phyloP scores from a whole-genome alignment of 2,888 invertebrate species.

The Bombylius major region DNA sequence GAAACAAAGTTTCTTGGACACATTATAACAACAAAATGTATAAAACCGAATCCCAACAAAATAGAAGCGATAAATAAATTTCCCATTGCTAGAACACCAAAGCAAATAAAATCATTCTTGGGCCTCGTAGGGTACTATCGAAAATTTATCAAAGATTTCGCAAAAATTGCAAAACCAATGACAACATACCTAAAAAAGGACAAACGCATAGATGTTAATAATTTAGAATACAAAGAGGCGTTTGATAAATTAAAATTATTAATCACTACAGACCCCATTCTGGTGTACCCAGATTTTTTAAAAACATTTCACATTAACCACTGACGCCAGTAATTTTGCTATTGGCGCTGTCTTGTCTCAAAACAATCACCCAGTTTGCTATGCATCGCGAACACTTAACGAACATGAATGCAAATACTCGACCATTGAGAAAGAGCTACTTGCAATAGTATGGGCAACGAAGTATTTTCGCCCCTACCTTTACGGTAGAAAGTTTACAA shows the following conservation, averaged over 20 bases:
- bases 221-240: constrained; percentile 12
- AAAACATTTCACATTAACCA: constrained; percentile 20
- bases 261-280: constrained; percentile 9
- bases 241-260: constrained; percentile 3
- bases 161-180: constrained; percentile 4
- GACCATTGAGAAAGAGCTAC: constrained; percentile 24
- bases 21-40: constrained; percentile 19
- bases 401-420: constrained; percentile 17
- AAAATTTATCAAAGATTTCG: constrained; percentile 4
- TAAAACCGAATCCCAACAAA: constrained; percentile 16
- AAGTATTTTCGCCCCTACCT: constrained; percentile 27
- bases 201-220: constrained; percentile 11
- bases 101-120: constrained; percentile 10
- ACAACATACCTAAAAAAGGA: constrained; percentile 6
- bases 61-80: background rate
- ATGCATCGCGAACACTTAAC: constrained; percentile 18
- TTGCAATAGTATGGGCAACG: constrained; percentile 22
- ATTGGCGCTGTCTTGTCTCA: constrained; percentile 20
- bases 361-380: constrained; percentile 18
- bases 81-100: background rate
- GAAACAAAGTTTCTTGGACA: constrained; percentile 17
- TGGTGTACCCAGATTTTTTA: constrained; percentile 17
- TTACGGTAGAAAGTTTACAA: constrained; percentile 24
- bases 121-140: constrained; percentile 4
- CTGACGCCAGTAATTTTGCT: constrained; percentile 20